Evolutionary conservation across 1,140 invertebrate genomes (phyloP).

Genomic region (Aleiodes sp.): DNA sequence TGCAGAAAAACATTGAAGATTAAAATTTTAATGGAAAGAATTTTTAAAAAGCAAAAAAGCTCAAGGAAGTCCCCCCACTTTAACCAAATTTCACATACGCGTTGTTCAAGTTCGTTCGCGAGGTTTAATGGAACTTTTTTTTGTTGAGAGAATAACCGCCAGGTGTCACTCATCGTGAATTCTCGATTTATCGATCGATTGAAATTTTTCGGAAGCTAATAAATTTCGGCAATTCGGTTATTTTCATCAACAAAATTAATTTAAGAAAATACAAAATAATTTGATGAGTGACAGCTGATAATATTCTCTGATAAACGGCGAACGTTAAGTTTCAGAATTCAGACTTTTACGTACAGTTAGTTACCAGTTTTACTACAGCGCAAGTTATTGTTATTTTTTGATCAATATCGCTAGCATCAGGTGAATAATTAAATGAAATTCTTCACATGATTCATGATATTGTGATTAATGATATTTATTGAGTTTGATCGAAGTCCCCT

Average conservation of each 20-base stretch:
- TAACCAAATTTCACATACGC: constrained; percentile 56
- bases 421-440: constrained; percentile 21
- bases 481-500: constrained; percentile 65
- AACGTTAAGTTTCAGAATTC: constrained; percentile 59
- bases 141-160: constrained; percentile 21
- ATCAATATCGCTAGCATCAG: constrained; percentile 30
- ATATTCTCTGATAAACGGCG: constrained; percentile 35
- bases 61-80: constrained; percentile 47
- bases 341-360: constrained; percentile 62
- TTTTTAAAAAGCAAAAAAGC: constrained; percentile 31
- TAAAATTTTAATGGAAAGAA: constrained; percentile 19
- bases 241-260: too few relatives aligned
- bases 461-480: constrained; percentile 61
- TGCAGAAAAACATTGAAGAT: constrained; percentile 23
- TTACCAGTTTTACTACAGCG: constrained; percentile 61
- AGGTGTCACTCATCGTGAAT: background rate
- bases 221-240: too few relatives aligned
- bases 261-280: background rate
- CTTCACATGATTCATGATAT: constrained; percentile 36
- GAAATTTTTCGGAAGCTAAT: background rate
- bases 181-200: background rate
- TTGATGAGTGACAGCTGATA: background rate
- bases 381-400: constrained; percentile 61
- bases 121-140: constrained; percentile 38
- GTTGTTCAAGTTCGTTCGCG: constrained; percentile 64